phyloP scores from a whole-genome alignment of 1,140 invertebrate species.

The Drosophila nigromelanica region DNA sequence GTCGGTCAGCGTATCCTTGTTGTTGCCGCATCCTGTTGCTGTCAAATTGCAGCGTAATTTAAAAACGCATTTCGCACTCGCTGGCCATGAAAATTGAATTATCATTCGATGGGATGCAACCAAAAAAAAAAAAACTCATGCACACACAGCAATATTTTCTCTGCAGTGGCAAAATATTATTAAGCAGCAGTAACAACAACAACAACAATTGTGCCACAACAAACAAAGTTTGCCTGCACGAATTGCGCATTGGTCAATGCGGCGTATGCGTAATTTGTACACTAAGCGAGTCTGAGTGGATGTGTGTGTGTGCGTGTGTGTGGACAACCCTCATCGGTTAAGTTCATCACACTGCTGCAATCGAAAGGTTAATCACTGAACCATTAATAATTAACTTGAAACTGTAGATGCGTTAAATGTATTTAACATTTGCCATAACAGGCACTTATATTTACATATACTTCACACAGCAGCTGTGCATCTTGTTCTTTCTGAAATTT shows the following conservation, averaged over 20 bases:
- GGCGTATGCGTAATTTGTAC: constrained; percentile 15
- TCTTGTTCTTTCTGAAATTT: too few species aligned
- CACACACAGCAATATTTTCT: background rate
- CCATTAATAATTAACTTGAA: too few species aligned
- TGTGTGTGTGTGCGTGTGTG: background rate
- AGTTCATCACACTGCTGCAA: background rate
- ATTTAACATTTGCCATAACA: too few species aligned
- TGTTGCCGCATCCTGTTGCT: constrained; percentile 20
- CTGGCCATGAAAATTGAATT: constrained; percentile 42
- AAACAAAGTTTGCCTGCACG: background rate
- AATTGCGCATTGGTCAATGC: background rate
- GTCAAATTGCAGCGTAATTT: constrained; percentile 46
- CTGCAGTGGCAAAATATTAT: constrained; percentile 16
- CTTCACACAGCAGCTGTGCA: too few species aligned
- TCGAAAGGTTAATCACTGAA: too few species aligned
- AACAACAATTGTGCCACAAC: background rate
- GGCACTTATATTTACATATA: too few species aligned
- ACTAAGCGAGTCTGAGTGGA: background rate
- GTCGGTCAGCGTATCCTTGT: constrained; percentile 13
- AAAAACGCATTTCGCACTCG: constrained; percentile 36
- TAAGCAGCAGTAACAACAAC: constrained; percentile 19
- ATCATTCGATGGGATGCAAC: constrained; percentile 6
- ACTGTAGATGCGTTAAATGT: too few species aligned
- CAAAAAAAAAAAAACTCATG: background rate
- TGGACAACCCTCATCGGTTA: background rate